These are phyloP conservation scores for Cheirogaleus medius DNA, from an alignment of 2,113 vertebrate species.

Conservation along the genomic window DNA sequence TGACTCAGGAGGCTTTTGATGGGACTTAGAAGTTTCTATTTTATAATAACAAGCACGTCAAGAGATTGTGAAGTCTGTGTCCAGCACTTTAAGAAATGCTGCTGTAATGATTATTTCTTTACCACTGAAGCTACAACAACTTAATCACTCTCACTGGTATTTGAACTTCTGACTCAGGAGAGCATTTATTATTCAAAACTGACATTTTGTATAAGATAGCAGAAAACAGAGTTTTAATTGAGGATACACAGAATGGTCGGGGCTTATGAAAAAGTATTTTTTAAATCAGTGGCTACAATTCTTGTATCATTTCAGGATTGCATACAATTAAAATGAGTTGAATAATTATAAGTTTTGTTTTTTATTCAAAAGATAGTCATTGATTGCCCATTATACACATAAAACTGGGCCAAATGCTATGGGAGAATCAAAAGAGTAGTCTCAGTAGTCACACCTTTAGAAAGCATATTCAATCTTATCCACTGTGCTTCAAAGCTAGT, in stretches of 20 bases:
- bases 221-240: conserved; percentile 18
- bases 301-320: background rate
- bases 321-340: background rate
- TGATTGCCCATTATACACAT: background rate
- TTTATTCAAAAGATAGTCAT: background rate
- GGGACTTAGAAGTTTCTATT: background rate
- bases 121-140: background rate
- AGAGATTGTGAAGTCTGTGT: background rate
- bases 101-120: background rate
- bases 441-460: background rate
- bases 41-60: background rate
- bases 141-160: background rate
- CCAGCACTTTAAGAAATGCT: background rate
- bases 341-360: background rate
- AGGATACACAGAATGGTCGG: background rate
- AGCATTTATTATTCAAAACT: conserved; percentile 37
- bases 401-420: background rate
- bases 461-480: background rate
- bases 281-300: background rate
- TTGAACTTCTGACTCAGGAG: background rate
- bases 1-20: background rate
- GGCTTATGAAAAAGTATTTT: background rate
- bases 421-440: background rate
- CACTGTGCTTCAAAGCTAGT: background rate
- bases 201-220: background rate